Evolutionary conservation across 2,888 invertebrate genomes (phyloP), one percentile per base, ranked within the genome.

Genomic region (Carpatolechia fugitivella): DNA sequence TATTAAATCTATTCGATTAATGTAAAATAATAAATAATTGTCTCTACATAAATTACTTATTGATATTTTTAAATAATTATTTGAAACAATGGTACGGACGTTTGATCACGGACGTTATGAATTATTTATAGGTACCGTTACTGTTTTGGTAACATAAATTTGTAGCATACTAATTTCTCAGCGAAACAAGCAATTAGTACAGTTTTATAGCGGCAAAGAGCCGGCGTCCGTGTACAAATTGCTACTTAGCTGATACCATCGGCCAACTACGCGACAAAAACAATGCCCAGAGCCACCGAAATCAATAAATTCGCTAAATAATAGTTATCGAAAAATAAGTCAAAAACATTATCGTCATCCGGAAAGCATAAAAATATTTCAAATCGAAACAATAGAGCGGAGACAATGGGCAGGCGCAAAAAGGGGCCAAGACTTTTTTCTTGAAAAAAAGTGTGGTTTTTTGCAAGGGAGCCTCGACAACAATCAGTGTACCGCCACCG

Each of bases 301-400:
- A 65, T 63, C 83, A 78, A 90, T 89, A 90, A 90, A 89, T 86
- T 76, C 79, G 79, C 81, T 82, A 85, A 85, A 87, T 90, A 86
- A 90, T 89, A 88, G 90, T 85, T 82, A 84, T 84, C 78, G 81
- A 83, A 82, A 83, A 85, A 85, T 85, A 86, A 84, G 78, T 80
- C 80, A 79, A 82, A 85, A 85, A 82, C 82, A 80, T 85, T 86
- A 86, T 84, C 74, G 82, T 82, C 83, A 85, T 84, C 87, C 86
- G 86, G 85, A 78, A 83, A 86, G 81, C 87, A 86, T 88, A 87
- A 87, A 86, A 89, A 87, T 85, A 86, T 87, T 86, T 89, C 77
- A 84, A 86, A 86, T 82, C 80, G 74, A 87, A 81, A 90, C 90
- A 89, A 90, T 88, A 85, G 88, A 65, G 64, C 69, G 70, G 73